Percentiles rank a stretch among this genome's conserved stretches.
Evolutionary conservation across 2,797 vertebrate species (phyloP).

Genomic region (Chelon auratus): DNA sequence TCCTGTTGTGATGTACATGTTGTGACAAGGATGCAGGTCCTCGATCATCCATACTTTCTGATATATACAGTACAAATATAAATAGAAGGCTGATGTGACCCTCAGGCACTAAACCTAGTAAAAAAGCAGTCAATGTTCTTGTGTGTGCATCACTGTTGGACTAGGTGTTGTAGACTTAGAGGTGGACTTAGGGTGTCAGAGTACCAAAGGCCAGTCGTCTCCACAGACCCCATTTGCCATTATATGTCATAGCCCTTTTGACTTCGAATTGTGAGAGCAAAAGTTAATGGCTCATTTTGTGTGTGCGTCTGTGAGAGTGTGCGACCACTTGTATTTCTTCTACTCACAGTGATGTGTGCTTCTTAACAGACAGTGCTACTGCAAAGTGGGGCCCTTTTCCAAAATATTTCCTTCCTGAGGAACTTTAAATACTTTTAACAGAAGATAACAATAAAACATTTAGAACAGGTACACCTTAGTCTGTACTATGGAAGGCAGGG

Average conservation of each 20-base stretch:
- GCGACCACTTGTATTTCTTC: not conserved
- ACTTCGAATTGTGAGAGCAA: conserved; percentile 59
- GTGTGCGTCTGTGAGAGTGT: conserved; percentile 19
- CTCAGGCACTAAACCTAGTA: conserved; percentile 1
- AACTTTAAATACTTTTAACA: conserved; percentile 19
- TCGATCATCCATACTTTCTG: not conserved
- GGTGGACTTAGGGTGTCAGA: conserved; percentile 41
- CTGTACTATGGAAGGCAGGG: not conserved
- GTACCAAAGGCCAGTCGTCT: conserved; percentile 54
- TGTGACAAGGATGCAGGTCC: not conserved
- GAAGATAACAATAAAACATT: conserved; percentile 31
- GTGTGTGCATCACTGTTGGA: conserved; percentile 19
- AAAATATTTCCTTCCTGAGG: not conserved
- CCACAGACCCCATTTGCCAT: conserved; percentile 28
- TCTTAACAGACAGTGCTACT: not conserved
- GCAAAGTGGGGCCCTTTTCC: not conserved
- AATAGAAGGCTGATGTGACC: conserved; percentile 18
- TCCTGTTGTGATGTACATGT: not conserved
- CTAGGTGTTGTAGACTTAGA: conserved; percentile 35
- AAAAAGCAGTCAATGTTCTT: not conserved
- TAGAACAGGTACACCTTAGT: conserved; percentile 14
- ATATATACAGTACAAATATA: not conserved
- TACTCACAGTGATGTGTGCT: not conserved
- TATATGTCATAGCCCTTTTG: conserved; percentile 48
- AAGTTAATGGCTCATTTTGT: conserved; percentile 45